These are phyloP conservation scores for Penaeus vannamei DNA, from an alignment of 1,140 invertebrate species.

Conservation along the genomic window DNA sequence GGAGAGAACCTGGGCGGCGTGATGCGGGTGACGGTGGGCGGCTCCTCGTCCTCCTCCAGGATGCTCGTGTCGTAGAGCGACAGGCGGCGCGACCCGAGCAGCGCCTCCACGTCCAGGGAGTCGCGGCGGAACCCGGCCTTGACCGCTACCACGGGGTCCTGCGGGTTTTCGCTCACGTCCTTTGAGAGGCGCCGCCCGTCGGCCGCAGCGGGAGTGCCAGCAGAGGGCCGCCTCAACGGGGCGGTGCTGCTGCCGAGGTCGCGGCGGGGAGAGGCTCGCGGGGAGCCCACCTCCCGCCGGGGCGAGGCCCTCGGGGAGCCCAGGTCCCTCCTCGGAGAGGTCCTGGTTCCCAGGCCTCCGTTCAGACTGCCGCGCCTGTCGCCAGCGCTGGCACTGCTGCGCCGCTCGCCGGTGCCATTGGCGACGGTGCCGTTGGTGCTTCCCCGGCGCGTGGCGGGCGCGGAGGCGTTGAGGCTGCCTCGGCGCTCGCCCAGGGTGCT, in stretches of 20 bases:
- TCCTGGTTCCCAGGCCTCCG: neutral
- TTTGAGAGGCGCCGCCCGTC: neutral
- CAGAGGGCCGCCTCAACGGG: neutral
- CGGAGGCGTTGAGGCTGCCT: slow-evolving; percentile 74
- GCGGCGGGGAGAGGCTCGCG: slow-evolving; percentile 24
- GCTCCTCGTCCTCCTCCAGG: slow-evolving; percentile 44
- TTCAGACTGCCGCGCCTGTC: no score
- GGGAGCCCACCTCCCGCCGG: slow-evolving; percentile 37
- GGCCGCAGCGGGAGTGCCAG: neutral
- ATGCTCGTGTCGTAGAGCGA: slow-evolving; percentile 64
- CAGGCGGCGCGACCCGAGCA: slow-evolving; percentile 52
- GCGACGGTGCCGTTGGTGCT: slow-evolving; percentile 46
- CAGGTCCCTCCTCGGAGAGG: slow-evolving; percentile 47
- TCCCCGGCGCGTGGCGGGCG: slow-evolving; percentile 53
- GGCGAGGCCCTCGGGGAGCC: slow-evolving; percentile 47
- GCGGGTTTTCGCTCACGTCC: no score
- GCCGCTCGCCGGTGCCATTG: slow-evolving; percentile 38
- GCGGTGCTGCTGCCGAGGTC: slow-evolving; percentile 13
- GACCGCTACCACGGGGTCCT: no score
- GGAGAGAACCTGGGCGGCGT: slow-evolving; percentile 50
- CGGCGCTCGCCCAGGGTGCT: slow-evolving; percentile 52
- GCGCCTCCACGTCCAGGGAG: slow-evolving; percentile 63
- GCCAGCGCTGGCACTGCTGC: slow-evolving; percentile 52
- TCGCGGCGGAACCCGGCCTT: slow-evolving; percentile 59
- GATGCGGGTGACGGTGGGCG: slow-evolving; percentile 20